Percentiles rank a stretch among this genome's conserved stretches.
These are phyloP conservation scores for Drosophila repleta DNA, from an alignment of 1,140 invertebrate species.

Conservation along the genomic window DNA sequence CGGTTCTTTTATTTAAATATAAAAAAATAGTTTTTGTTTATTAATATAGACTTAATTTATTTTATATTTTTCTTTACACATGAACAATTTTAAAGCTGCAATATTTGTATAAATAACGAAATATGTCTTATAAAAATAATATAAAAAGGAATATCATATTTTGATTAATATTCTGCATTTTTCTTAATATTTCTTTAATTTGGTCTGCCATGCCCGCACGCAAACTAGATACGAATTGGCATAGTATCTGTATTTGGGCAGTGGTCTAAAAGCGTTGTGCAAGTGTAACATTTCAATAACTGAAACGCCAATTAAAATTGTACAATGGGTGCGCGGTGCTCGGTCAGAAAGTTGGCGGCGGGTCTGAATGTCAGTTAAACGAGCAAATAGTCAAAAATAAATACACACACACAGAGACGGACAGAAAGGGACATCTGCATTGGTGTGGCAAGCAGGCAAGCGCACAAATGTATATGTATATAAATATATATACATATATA, in stretches of 20 bases:
- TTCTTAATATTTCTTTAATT: no score
- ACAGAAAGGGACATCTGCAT: slow-evolving; percentile 26
- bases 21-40: no score
- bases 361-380: slow-evolving; percentile 70
- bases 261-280: slow-evolving; percentile 37
- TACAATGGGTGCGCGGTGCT: slow-evolving; percentile 55
- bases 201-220: no score
- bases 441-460: slow-evolving; percentile 28
- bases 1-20: neutral
- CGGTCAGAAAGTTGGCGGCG: slow-evolving; percentile 48
- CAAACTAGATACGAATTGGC: neutral
- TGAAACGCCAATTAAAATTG: slow-evolving; percentile 79
- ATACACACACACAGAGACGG: slow-evolving; percentile 36
- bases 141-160: no score
- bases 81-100: no score
- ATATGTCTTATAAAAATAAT: no score
- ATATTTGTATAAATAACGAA: no score
- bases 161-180: no score
- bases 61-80: no score
- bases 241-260: slow-evolving; percentile 3
- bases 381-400: slow-evolving; percentile 76
- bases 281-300: slow-evolving; percentile 78
- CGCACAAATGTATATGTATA: slow-evolving; percentile 39
- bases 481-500: slow-evolving; percentile 23
- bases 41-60: no score